Evolutionary conservation across 2,797 vertebrate species (phyloP).

Genomic region (Gastrophryne carolinensis): DNA sequence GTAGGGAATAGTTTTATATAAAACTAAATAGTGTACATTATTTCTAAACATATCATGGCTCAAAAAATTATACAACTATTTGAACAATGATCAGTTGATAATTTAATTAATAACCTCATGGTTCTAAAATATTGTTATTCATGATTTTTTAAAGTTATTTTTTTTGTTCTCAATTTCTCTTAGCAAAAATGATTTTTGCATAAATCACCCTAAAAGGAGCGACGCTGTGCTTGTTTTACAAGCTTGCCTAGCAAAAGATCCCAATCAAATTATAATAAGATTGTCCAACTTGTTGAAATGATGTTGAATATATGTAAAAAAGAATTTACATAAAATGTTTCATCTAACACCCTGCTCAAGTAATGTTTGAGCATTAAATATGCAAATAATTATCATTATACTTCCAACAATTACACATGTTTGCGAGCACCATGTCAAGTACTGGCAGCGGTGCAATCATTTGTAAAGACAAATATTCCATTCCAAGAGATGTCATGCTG

Average conservation of each 20-base stretch:
- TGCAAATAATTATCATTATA: slow-evolving; percentile 84
- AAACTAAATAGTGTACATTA: too few species aligned
- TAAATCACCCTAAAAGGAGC: slow-evolving; percentile 25
- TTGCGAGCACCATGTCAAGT: slow-evolving; percentile 79
- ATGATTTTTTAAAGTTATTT: too few species aligned
- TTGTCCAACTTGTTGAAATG: slow-evolving; percentile 66
- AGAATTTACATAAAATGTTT: slow-evolving; percentile 70
- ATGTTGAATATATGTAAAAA: slow-evolving; percentile 64
- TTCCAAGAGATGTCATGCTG: slow-evolving; percentile 98
- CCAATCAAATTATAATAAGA: slow-evolving; percentile 56
- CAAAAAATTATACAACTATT: too few species aligned
- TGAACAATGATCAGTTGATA: too few species aligned
- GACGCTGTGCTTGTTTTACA: slow-evolving; percentile 21
- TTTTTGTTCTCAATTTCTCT: too few species aligned
- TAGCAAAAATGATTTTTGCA: slow-evolving; percentile 57
- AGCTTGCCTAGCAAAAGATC: slow-evolving; percentile 53
- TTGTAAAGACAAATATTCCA: slow-evolving; percentile 86
- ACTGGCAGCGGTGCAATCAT: slow-evolving; percentile 80
- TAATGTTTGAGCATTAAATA: slow-evolving; percentile 82
- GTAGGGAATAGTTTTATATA: too few species aligned
- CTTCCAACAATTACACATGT: slow-evolving; percentile 83
- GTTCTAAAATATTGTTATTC: too few species aligned
- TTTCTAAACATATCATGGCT: too few species aligned
- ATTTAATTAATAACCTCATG: too few species aligned
- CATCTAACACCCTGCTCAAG: slow-evolving; percentile 74